Evolutionary conservation across 2,797 vertebrate genomes (phyloP).

Genomic region (Trichosurus vulpecula): DNA sequence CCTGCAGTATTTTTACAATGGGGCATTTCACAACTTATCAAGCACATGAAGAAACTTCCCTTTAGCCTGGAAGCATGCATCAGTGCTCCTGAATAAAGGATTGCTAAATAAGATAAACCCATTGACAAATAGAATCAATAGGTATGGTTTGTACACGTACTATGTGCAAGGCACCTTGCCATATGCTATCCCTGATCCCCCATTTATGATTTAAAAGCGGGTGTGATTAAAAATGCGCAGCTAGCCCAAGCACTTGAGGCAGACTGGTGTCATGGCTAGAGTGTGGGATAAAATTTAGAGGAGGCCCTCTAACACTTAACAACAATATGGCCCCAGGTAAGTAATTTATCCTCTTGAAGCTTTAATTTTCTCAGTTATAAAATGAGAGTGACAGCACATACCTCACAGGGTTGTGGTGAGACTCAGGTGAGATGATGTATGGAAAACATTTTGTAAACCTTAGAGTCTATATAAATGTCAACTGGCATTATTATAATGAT

Average conservation of each 20-base stretch:
- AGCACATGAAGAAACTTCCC: neutral
- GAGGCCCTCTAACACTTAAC: neutral
- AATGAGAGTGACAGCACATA: neutral
- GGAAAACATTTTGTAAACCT: neutral
- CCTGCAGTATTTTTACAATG: neutral
- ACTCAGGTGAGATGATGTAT: neutral
- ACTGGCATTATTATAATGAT: neutral
- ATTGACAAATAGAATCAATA: constrained; percentile 11
- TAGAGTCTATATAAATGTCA: neutral
- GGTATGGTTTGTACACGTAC: neutral
- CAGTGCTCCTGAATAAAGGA: constrained; percentile 3
- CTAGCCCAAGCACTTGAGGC: neutral
- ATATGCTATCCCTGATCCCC: neutral
- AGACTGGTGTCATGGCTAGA: neutral
- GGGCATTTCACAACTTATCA: constrained; percentile 9
- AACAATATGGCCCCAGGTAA: neutral
- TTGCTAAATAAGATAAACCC: neutral
- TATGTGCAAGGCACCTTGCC: neutral
- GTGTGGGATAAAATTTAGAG: neutral
- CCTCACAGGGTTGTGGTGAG: neutral
- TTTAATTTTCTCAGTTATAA: neutral
- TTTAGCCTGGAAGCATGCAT: constrained; percentile 28
- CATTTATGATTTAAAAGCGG: neutral
- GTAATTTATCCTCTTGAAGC: neutral
- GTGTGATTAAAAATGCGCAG: neutral